phyloP scores from a whole-genome alignment of 2,113 vertebrate species.

The Chrysemys picta region DNA sequence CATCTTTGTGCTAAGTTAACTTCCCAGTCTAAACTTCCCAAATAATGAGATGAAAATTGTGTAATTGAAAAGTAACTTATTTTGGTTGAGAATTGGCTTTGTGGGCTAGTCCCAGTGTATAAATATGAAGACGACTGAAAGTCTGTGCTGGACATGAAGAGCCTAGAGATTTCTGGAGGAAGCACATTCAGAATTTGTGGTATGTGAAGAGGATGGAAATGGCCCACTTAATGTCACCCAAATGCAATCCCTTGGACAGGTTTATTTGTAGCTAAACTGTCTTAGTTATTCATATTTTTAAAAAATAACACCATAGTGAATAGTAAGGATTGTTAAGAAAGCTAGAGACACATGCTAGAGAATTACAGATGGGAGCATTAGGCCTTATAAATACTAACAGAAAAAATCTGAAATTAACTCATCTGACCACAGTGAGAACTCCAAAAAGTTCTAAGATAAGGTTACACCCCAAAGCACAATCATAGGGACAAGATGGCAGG shows the following conservation, averaged over 20 bases:
- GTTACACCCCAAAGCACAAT: not conserved
- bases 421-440: not conserved
- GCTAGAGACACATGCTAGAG: not conserved
- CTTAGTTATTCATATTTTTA: not conserved
- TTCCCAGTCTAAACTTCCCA: not conserved
- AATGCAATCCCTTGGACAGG: not conserved
- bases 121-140: not conserved
- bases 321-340: not conserved
- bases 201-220: not conserved
- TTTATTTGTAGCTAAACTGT: not conserved
- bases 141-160: not conserved
- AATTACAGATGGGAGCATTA: not conserved
- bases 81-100: not conserved
- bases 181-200: not conserved
- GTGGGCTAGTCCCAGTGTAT: not conserved
- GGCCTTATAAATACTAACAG: not conserved
- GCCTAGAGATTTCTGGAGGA: not conserved
- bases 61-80: not conserved
- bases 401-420: not conserved
- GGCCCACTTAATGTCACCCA: not conserved
- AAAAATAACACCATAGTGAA: not conserved
- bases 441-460: not conserved
- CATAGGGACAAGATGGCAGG: not conserved
- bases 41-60: not conserved
- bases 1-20: not conserved